Evolutionary conservation across 2,888 invertebrate species (phyloP), one percentile per base, ranked within the genome.

Genomic region (Panopea generosa): DNA sequence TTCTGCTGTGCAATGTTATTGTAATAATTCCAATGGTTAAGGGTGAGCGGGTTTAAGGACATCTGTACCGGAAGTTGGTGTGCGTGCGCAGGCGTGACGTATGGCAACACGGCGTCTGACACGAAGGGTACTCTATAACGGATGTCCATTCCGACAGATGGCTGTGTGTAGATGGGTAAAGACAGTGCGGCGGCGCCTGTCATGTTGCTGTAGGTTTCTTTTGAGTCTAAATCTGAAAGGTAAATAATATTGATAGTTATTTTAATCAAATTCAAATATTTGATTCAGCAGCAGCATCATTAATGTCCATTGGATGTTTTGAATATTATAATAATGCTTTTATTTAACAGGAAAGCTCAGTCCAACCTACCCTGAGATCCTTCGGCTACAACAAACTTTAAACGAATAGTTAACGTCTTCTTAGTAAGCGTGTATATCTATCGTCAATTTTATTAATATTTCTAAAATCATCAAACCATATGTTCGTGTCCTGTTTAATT

Each of bases 1-100:
- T 72, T 72, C 62, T 77, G 73, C 24, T 77, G 66, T 45, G 83
- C 67, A 26, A 77, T 43, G n/a, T 71, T 63, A 20, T 79, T 77
- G 29, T 82, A 81, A 16, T 80, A 84, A 65, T 75, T 83, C 82
- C 81, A 85, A 11, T 83, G 77, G 77, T 83, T 85, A 24, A 84
- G 56, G 0, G 76, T 69, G 3, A 77, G 65, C 0, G 83, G 47
- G 60, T 78, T 86, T 40, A 86, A 52, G 0, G 83, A 60, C 66
- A 83, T 66, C 18, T 53, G 75, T 29, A 71, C 7, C 2, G 40
- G 38, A 24, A 38, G 33, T 24, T 47, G 50, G 16, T 38, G 47
- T 27, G 49, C n/a, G 1, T 43, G 29, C 7, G 43, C 66, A 69
- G 73, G 59, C 65, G 62, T 62, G 74, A 71, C 63, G 67, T 78